These are phyloP conservation scores for Patiria miniata DNA, from an alignment of 35 echinoderm and acorn worm genomes.

Conservation along the genomic window DNA sequence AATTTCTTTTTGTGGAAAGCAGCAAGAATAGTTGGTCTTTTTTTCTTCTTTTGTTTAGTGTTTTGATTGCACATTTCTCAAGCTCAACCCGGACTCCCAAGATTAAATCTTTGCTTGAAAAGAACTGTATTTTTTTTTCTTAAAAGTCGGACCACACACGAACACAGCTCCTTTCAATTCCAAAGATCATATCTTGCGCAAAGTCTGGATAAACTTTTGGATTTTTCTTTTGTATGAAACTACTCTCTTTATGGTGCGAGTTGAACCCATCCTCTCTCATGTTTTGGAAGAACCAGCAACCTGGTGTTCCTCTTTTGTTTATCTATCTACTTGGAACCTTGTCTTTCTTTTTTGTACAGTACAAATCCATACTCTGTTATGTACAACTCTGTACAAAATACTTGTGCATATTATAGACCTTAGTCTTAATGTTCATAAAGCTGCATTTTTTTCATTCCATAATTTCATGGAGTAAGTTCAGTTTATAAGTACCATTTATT, in stretches of 20 bases:
- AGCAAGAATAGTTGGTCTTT: neutral
- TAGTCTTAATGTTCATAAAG: slow-evolving; percentile 33
- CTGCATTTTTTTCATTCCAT: slow-evolving; percentile 18
- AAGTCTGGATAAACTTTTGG: slow-evolving; percentile 10
- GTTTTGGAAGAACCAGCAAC: neutral
- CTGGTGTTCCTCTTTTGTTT: slow-evolving; percentile 8
- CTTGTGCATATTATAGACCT: slow-evolving; percentile 52
- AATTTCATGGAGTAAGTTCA: slow-evolving; percentile 11
- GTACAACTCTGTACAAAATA: slow-evolving; percentile 42
- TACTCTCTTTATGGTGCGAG: neutral
- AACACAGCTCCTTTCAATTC: neutral
- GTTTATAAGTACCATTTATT: slow-evolving; percentile 10
- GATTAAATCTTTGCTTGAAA: slow-evolving; percentile 11
- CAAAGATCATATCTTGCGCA: neutral
- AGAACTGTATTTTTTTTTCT: neutral
- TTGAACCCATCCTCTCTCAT: slow-evolving; percentile 27
- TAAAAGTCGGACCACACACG: neutral
- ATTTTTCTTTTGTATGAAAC: slow-evolving; percentile 28
- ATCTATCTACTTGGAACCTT: slow-evolving; percentile 25
- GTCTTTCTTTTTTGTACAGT: slow-evolving; percentile 49
- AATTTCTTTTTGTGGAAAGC: neutral
- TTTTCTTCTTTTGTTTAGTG: neutral
- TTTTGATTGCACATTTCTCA: neutral
- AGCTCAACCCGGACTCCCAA: neutral
- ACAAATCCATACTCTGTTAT: slow-evolving; percentile 54